Conservation (phyloP, 35 echinoderm and acorn worm species). For the Eucidaris tribuloides region DNA sequence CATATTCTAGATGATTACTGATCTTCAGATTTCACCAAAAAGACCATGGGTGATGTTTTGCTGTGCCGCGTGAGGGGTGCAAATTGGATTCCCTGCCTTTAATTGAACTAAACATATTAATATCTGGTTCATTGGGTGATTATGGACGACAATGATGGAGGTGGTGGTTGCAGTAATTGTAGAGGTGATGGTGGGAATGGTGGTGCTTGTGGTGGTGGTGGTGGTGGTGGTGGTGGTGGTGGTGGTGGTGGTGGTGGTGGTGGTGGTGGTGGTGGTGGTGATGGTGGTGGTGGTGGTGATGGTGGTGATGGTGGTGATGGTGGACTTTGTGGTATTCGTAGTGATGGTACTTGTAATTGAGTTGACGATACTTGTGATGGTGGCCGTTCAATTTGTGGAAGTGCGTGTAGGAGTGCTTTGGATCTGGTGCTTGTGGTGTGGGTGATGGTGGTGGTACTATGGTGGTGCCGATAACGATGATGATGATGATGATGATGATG, state of each 20-base stretch:
- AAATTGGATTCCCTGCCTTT: no score
- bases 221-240: not conserved
- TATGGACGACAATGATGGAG: not conserved
- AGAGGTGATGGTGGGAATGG: not conserved
- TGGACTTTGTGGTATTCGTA: not conserved
- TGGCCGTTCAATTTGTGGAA: not conserved
- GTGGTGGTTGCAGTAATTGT: not conserved
- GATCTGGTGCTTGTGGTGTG: not conserved
- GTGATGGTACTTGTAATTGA: not conserved
- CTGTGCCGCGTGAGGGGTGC: no score
- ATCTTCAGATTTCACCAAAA: no score
- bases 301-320: not conserved
- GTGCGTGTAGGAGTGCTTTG: not conserved
- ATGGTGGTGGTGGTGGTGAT: not conserved
- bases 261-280: not conserved
- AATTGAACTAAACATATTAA: no score
- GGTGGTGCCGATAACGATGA: not conserved
- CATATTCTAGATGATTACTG: no score
- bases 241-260: not conserved
- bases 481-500: slow-evolving; percentile 26
- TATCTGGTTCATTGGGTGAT: no score
- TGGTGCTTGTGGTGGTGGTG: not conserved
- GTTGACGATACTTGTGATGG: not conserved
- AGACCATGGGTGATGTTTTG: no score
- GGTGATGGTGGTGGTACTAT: not conserved